Evolutionary conservation across 2,888 invertebrate species (phyloP).

Genomic region (Hylaea fasciaria): DNA sequence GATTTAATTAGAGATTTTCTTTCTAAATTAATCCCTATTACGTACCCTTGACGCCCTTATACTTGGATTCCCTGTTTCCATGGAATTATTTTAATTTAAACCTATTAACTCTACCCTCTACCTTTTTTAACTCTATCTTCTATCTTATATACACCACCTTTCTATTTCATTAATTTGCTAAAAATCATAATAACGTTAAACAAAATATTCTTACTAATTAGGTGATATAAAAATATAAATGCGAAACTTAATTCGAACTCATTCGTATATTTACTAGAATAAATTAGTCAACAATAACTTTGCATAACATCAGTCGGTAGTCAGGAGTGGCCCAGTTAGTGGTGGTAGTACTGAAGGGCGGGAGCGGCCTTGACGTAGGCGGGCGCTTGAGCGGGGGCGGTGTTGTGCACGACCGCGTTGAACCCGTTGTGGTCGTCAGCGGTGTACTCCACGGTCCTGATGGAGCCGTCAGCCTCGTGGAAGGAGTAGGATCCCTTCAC

Average conservation of each 20-base stretch:
- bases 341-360: slow-evolving; percentile 64
- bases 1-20: no score
- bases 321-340: slow-evolving; percentile 25
- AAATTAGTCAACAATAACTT: slow-evolving; percentile 40
- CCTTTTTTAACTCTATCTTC: no score
- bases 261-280: slow-evolving; percentile 37
- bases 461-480: slow-evolving; percentile 83
- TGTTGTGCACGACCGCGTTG: slow-evolving; percentile 72
- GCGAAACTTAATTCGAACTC: slow-evolving; percentile 2
- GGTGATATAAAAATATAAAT: background rate
- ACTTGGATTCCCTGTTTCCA: no score
- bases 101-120: no score
- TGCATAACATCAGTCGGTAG: slow-evolving; percentile 11
- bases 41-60: no score
- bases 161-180: no score
- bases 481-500: slow-evolving; percentile 84
- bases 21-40: no score
- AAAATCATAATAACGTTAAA: no score
- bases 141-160: no score
- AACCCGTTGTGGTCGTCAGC: slow-evolving; percentile 82
- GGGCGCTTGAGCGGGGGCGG: slow-evolving; percentile 62
- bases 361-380: slow-evolving; percentile 69
- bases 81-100: no score
- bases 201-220: no score
- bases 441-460: slow-evolving; percentile 83